Base-by-base conservation (phyloP, 92 coral and sea anemone species). In the Zoanthus gigantus region DNA sequence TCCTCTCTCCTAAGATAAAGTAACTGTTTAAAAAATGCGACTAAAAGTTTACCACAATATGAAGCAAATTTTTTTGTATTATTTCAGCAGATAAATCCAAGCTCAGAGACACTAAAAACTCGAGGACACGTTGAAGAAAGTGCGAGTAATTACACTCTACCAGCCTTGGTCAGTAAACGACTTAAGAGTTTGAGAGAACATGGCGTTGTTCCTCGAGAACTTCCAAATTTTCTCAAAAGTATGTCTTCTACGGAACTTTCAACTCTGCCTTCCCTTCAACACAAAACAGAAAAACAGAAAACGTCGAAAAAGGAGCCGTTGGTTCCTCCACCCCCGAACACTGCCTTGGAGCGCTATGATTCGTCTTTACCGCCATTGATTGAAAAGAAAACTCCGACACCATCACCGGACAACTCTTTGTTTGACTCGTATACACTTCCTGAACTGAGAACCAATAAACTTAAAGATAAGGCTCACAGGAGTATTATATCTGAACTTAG, bases 161-260 rank as follows among this genome's bases (percentile, higher is more conserved):
- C 85, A 9, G 23, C 85, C 8, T 50, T 81, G 23, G 85, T 81
- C 11, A 67, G 46, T 4, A 67, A 71, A 63, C 85, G 85, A 56
- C 52, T 81, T 29, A 81, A 81, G 16, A 45, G 37, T n/a, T 67
- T 81, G 50, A 81, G 71, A 15, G 85, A 81, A 11, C 75, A 81
- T 28, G 75, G 85, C 15, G 76, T 81, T 42, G 50, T 46, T 45
- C 76, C 75, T 3, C 63, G 85, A 9, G 61, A 81, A 45, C 85
- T 53, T 7, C 85, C 76, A 34, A 45, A 32, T 42, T 45, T 53
- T 50, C 63, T 81, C 13, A 32, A 42, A 4, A 66, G 85, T 14
- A 16, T 65, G 0, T 42, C 63, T 3, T 81, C 85, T 17, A 13
- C 57, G 9, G 16, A 66, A 37, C 44, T 67, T 6, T 42, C 60